Conservation (phyloP, 2,888 invertebrate species). For the Parasteatoda lunata region DNA sequence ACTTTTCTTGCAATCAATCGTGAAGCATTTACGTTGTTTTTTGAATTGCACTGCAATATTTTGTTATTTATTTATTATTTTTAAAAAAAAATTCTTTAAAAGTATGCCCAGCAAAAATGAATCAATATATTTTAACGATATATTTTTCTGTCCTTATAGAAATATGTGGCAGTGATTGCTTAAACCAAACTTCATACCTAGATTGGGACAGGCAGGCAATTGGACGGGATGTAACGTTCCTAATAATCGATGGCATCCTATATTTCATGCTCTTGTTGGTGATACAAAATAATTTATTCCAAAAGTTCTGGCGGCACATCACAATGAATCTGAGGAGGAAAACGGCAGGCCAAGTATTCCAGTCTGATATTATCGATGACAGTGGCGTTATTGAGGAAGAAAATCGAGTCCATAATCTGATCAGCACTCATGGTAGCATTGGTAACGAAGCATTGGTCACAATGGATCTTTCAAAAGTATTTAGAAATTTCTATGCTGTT, state of each 20-base stretch:
- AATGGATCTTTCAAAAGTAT: slow-evolving; percentile 62
- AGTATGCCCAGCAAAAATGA: too few relatives aligned
- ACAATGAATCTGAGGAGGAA: not conserved
- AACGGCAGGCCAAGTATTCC: not conserved
- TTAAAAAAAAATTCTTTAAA: too few relatives aligned
- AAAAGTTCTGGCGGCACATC: not conserved
- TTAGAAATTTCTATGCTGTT: slow-evolving; percentile 64
- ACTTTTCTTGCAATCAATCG: too few relatives aligned
- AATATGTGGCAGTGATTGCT: slow-evolving; percentile 9
- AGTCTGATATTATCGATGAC: not conserved
- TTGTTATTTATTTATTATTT: too few relatives aligned
- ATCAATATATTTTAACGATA: too few relatives aligned
- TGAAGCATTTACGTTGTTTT: too few relatives aligned
- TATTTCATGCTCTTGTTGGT: slow-evolving; percentile 1
- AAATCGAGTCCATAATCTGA: slow-evolving; percentile 4
- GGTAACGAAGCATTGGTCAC: not conserved
- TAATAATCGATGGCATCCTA: slow-evolving; percentile 5
- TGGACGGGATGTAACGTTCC: slow-evolving; percentile 17
- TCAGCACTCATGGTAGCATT: not conserved
- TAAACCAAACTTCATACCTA: not conserved
- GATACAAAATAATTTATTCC: not conserved
- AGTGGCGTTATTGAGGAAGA: slow-evolving; percentile 23
- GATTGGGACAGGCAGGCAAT: slow-evolving; percentile 5
- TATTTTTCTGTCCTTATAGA: not conserved
- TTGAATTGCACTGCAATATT: too few relatives aligned